phyloP scores from a whole-genome alignment of 2,888 invertebrate genomes.

The Mesochorus sp. region DNA sequence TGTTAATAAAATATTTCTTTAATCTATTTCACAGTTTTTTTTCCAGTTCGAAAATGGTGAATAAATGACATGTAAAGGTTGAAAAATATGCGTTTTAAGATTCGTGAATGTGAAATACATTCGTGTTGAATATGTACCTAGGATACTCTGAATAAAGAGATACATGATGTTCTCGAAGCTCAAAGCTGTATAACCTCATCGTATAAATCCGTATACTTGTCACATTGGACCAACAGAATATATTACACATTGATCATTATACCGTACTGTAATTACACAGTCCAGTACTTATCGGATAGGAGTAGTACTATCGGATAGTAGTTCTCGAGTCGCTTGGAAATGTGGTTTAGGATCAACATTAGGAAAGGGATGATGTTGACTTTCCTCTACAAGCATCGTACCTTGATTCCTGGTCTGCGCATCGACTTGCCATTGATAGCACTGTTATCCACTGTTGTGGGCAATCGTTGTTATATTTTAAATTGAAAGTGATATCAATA shows the following conservation, averaged over 20 bases:
- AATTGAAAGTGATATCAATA: too few species aligned
- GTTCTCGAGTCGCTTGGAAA: not conserved
- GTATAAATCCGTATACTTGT: not conserved
- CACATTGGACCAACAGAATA: slow-evolving; percentile 35
- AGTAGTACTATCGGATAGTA: too few species aligned
- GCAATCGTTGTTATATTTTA: too few species aligned
- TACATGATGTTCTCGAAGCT: not conserved
- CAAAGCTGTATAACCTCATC: not conserved
- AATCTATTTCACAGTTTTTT: too few species aligned
- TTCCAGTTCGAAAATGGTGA: too few species aligned
- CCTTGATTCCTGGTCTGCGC: not conserved
- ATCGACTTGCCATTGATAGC: not conserved
- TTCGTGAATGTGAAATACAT: too few species aligned
- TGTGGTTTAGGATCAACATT: slow-evolving; percentile 8
- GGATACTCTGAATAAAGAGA: not conserved
- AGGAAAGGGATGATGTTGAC: slow-evolving; percentile 21
- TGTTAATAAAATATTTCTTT: too few species aligned
- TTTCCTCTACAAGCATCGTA: slow-evolving; percentile 10
- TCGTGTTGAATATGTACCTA: not conserved
- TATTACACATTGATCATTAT: slow-evolving; percentile 8
- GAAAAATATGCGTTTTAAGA: too few species aligned
- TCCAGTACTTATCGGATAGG: not conserved
- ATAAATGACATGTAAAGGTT: too few species aligned
- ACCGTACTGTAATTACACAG: not conserved
- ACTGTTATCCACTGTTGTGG: not conserved